Conservation (phyloP, 2,113 vertebrate species). For the Gorsachius goisagi region DNA sequence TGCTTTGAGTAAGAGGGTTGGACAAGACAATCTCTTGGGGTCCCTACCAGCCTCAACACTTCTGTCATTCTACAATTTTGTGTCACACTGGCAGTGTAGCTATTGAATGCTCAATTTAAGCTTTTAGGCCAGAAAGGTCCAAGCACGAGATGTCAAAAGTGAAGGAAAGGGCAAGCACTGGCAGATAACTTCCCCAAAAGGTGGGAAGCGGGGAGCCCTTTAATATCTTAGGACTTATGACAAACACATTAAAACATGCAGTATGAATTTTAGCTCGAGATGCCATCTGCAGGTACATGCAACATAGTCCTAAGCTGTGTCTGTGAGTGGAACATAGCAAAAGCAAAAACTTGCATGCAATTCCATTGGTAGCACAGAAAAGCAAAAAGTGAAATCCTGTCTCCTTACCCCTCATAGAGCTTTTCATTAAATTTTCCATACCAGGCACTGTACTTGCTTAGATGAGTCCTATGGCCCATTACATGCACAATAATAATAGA, state of each 20-base stretch:
- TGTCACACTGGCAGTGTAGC: background rate
- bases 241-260: background rate
- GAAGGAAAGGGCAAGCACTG: background rate
- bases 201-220: background rate
- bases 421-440: background rate
- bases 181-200: background rate
- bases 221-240: background rate
- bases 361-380: background rate
- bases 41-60: background rate
- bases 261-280: background rate
- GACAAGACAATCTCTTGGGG: background rate
- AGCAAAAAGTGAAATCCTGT: background rate
- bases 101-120: background rate
- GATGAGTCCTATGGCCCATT: background rate
- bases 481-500: background rate
- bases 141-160: background rate
- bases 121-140: background rate
- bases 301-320: background rate
- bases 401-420: background rate
- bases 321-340: background rate
- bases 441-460: background rate
- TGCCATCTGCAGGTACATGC: background rate
- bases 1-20: background rate
- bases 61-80: background rate
- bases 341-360: background rate